Base-by-base conservation (phyloP, 1,140 invertebrate genomes). In the Drosophila melanica region DNA sequence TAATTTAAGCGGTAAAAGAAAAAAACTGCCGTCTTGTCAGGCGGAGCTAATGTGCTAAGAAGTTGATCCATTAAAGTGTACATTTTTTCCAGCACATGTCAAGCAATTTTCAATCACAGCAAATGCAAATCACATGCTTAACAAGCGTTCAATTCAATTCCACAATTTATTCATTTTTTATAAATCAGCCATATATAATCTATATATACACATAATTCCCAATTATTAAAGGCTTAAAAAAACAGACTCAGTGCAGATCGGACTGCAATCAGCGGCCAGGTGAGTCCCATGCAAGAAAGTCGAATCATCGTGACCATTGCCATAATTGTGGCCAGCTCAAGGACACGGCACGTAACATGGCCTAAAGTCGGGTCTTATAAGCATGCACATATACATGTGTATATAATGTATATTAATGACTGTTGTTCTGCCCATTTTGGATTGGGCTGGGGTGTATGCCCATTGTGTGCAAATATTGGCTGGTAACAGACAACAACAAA, bases 281-380 rank as follows among this genome's bases (percentile, higher is more conserved):
- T 45, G 53, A 55, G 20, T 55, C 7, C 14, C 18, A 55, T 27
- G 18, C 50, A 50, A 35, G 50, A 54, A 58, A 58, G 67, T 66
- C 74, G 58, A 70, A 33, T 81, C 58, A 82, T 82, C 57, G 67
- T 70, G 73, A 54, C 63, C 68, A 62, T 60, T 45, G 74, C 55
- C 53, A 57, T 78, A 71, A 81, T 67, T 64, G 39, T 53, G 62
- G 62, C 55, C 70, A 58, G 53, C 65, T 63, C 79, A 82, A 81
- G 79, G 79, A 81, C 79, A 81, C 54, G 47, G 50, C 58, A 63
- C 68, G 55, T 64, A 75, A 81, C 57, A 65, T 60, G 80, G 59
- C 75, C 75, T 75, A 82, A 62, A 70, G 75, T 35, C 45, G 59
- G 35, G 37, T 37, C 53, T 45, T 39, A 27, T n/a, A 18, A 16